phyloP scores from a whole-genome alignment of 1,140 invertebrate species.

The Cotesia typhae region DNA sequence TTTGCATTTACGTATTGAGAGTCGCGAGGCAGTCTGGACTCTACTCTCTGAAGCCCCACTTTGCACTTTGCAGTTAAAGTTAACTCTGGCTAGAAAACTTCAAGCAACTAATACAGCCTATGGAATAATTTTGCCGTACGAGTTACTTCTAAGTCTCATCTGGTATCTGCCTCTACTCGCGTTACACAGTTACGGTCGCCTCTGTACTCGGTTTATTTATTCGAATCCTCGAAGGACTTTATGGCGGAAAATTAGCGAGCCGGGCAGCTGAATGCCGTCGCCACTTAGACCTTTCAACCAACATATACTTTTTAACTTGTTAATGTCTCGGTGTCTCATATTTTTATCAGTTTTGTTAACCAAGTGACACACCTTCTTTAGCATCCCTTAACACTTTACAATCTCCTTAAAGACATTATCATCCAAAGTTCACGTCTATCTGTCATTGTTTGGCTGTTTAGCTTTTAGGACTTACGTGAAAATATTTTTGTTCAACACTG shows the following conservation, averaged over 20 bases:
- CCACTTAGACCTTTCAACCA: slow-evolving; percentile 24
- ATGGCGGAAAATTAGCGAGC: slow-evolving; percentile 33
- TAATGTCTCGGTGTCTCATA: background rate
- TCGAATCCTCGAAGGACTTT: slow-evolving; percentile 23
- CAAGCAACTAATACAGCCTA: too few species aligned
- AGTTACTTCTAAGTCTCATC: too few species aligned
- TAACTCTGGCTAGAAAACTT: too few species aligned
- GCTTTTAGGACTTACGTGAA: slow-evolving; percentile 1
- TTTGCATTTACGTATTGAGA: slow-evolving; percentile 25
- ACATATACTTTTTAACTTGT: background rate
- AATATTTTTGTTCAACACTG: slow-evolving; percentile 4
- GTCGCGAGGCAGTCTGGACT: background rate
- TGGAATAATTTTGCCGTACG: background rate
- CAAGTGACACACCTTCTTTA: slow-evolving; percentile 21
- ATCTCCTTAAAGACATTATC: background rate
- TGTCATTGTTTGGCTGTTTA: background rate
- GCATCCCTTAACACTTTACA: slow-evolving; percentile 24
- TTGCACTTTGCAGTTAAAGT: slow-evolving; percentile 18
- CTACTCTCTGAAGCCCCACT: slow-evolving; percentile 24
- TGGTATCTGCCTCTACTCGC: background rate
- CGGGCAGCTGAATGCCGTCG: slow-evolving; percentile 21
- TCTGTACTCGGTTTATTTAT: slow-evolving; percentile 20
- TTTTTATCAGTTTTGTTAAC: background rate
- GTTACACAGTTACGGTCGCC: background rate
- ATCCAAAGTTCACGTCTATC: background rate